Base-by-base conservation (phyloP, 1,140 invertebrate species). In the Pseudachorutes palmiensis region DNA sequence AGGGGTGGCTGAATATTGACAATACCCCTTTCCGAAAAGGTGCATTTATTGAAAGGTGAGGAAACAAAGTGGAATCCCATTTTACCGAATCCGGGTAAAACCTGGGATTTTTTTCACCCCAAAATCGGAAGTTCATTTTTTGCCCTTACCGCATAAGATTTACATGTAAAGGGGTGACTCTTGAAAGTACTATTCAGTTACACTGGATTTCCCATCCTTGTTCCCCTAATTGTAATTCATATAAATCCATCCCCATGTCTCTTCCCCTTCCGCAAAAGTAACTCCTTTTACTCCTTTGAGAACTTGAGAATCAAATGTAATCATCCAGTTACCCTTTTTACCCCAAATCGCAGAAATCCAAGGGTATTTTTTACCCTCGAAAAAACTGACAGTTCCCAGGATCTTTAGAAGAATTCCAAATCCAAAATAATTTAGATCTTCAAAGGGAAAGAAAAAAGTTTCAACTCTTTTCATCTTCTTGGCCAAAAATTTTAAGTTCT, bases 11-110 rank as follows among this genome's bases (percentile, higher is more conserved):
- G 36, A 41, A 41, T 41, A 19, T 5, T 55, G 24, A 24, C 24
- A 33, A 63, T n/a, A 33, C 61, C 61, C 33, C 41, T 63, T 63
- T 63, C 19, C 12, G 2, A 48, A 63, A 63, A 41, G 12, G 28
- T 5, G 59, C 29, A 61, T 12, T 28, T 24, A 61, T 30, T 2
- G 19, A 61, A 5, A 19, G 28, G 30, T 24, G 33, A 41, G 24
- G 22, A 16, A 36, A 33, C 12, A 63, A 33, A 63, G 41, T 24
- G 19, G 24, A 55, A 55, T 22, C 14, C 24, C 24, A 41, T 9
- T 9, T 9, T 41, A 9, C 5, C 19, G 36, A 5, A 41, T 41
- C 36, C 19, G 36, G 19, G 36, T 9, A 9, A 55, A 55, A 55
- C 9, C 5, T n/a, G n/a, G 51, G 51, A 55, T n/a, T n/a, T 55